Conservation (phyloP, 1,140 invertebrate species). For the Ips typographus region DNA sequence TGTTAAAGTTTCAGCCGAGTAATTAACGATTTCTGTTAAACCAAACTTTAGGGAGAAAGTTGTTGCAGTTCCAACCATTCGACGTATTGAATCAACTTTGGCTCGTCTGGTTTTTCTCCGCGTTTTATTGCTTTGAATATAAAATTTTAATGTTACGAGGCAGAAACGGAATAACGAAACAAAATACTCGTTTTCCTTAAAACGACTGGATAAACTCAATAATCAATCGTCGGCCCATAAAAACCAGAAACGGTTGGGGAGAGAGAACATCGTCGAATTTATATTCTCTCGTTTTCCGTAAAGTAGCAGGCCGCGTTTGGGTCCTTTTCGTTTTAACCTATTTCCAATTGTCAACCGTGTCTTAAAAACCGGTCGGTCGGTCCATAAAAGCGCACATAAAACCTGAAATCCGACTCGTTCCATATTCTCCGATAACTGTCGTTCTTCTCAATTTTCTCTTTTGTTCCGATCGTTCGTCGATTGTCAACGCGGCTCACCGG, state of each 20-base stretch:
- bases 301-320: background rate
- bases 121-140: too few species aligned
- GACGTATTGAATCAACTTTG: too few species aligned
- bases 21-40: too few species aligned
- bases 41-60: too few species aligned
- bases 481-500: background rate
- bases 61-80: too few species aligned
- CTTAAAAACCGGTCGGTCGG: background rate
- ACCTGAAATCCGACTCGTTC: constrained; percentile 21
- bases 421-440: constrained; percentile 23
- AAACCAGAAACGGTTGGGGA: background rate
- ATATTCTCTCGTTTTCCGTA: background rate
- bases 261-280: background rate
- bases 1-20: too few species aligned
- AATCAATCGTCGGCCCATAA: too few species aligned
- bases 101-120: too few species aligned
- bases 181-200: too few species aligned
- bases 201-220: too few species aligned
- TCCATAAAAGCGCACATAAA: constrained; percentile 21
- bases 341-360: constrained; percentile 16
- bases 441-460: constrained; percentile 25
- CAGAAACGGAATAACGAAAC: too few species aligned
- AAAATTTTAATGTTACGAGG: too few species aligned
- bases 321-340: constrained; percentile 12
- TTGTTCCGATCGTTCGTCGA: constrained; percentile 5